Percentiles rank a stretch among this genome's conserved stretches.
These are phyloP conservation scores for Lysandra bellargus DNA, from an alignment of 2,888 invertebrate species.

Conservation along the genomic window DNA sequence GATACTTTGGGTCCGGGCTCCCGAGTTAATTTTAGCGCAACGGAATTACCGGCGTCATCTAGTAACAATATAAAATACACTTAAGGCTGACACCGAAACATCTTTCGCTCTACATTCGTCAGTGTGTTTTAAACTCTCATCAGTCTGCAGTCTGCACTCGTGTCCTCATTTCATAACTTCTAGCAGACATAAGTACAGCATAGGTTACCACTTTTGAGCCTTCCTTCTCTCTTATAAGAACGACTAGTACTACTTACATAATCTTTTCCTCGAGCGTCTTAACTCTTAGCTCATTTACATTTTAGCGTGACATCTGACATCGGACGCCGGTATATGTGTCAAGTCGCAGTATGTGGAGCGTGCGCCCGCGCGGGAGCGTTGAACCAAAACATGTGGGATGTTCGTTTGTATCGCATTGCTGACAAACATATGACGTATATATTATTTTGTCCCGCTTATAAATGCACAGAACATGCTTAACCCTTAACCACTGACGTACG, in stretches of 20 bases:
- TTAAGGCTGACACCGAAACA: too few species aligned
- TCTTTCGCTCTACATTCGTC: too few species aligned
- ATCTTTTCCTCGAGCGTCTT: not conserved
- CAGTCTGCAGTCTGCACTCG: not conserved
- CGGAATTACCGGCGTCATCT: too few species aligned
- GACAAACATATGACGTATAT: not conserved
- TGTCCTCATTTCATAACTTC: not conserved
- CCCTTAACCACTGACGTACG: too few species aligned
- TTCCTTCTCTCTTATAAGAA: not conserved
- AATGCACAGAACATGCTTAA: too few species aligned
- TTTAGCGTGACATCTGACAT: not conserved
- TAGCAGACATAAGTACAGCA: too few species aligned
- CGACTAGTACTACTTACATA: not conserved
- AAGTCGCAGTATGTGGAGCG: slow-evolving; percentile 9
- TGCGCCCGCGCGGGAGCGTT: not conserved
- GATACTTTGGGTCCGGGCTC: too few species aligned
- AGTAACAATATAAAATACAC: too few species aligned
- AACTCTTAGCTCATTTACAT: not conserved
- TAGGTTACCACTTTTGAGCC: too few species aligned
- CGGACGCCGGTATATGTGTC: not conserved
- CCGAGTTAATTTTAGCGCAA: too few species aligned
- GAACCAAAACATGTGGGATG: slow-evolving; percentile 14
- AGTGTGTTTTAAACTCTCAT: too few species aligned
- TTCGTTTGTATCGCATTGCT: not conserved
- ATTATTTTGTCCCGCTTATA: not conserved